phyloP scores from a whole-genome alignment of 2,888 invertebrate genomes.

The Chromoteleia sp. region DNA sequence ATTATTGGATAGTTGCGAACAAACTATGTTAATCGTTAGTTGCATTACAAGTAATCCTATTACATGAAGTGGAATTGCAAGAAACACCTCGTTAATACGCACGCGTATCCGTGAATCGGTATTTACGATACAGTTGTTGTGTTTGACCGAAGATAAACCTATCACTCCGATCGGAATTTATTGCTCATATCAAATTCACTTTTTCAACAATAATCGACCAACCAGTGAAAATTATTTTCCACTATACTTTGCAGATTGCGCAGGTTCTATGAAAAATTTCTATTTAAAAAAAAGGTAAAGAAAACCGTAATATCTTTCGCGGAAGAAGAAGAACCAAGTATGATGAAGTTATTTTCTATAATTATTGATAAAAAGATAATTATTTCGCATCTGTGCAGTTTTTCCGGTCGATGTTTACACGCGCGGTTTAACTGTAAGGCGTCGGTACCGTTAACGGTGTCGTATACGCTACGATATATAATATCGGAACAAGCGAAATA shows the following conservation, averaged over 20 bases:
- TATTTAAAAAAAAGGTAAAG: too few species aligned
- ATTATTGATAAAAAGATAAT: conserved; percentile 62
- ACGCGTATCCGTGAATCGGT: conserved; percentile 40
- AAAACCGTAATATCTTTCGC: conserved; percentile 9
- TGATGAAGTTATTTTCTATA: conserved; percentile 51
- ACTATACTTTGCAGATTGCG: too few species aligned
- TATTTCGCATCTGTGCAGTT: conserved; percentile 18
- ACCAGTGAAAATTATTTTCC: too few species aligned
- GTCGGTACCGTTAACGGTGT: conserved; percentile 43
- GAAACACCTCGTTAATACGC: conserved; percentile 53
- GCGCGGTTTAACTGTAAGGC: conserved; percentile 52
- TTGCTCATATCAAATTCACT: conserved; percentile 1
- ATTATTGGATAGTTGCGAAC: conserved; percentile 57
- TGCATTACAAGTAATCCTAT: conserved; percentile 60
- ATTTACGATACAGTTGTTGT: conserved; percentile 30
- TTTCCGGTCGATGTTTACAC: conserved; percentile 26
- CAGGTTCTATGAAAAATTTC: too few species aligned
- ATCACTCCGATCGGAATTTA: conserved; percentile 29
- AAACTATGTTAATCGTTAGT: conserved; percentile 60
- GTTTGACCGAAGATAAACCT: conserved; percentile 38
- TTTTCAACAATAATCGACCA: conserved; percentile 7
- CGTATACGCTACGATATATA: not conserved
- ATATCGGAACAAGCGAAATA: conserved; percentile 40
- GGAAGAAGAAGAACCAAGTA: conserved; percentile 11
- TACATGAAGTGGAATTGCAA: conserved; percentile 56